Conservation (phyloP, 1,140 invertebrate species). For the Diabrotica virgifera region DNA sequence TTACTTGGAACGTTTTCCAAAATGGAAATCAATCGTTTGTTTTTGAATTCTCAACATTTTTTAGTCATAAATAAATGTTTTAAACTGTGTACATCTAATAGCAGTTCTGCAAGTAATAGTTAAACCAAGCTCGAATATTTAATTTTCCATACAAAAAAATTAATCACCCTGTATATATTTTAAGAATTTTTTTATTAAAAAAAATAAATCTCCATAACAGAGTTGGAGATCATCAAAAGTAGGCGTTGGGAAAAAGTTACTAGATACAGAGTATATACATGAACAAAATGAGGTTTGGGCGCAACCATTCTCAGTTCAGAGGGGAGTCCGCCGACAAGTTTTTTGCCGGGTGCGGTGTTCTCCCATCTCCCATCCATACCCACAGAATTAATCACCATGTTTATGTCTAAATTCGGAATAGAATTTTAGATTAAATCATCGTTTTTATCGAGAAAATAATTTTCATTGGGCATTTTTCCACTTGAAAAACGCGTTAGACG, state of each 20-base stretch:
- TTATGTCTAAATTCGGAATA: neutral
- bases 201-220: neutral
- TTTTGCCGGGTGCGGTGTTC: slow-evolving; percentile 28
- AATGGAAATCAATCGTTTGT: no score
- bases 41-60: no score
- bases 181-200: neutral
- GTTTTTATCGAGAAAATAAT: neutral
- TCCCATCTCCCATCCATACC: neutral
- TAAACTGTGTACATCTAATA: no score
- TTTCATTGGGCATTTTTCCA: neutral
- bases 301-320: slow-evolving; percentile 44
- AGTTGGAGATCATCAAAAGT: slow-evolving; percentile 12
- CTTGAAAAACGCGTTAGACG: neutral
- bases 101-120: no score
- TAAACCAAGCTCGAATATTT: neutral
- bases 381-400: no score
- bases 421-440: slow-evolving; percentile 10
- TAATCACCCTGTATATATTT: neutral
- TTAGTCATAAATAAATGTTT: no score
- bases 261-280: slow-evolving; percentile 42
- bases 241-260: slow-evolving; percentile 45
- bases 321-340: slow-evolving; percentile 37
- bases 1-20: no score
- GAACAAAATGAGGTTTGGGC: slow-evolving; percentile 50
- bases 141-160: neutral